A percentile compares a stretch with the other conserved stretches of the same genome.
phyloP scores from a whole-genome alignment of 2,888 invertebrate species.

The Deilephila elpenor region DNA sequence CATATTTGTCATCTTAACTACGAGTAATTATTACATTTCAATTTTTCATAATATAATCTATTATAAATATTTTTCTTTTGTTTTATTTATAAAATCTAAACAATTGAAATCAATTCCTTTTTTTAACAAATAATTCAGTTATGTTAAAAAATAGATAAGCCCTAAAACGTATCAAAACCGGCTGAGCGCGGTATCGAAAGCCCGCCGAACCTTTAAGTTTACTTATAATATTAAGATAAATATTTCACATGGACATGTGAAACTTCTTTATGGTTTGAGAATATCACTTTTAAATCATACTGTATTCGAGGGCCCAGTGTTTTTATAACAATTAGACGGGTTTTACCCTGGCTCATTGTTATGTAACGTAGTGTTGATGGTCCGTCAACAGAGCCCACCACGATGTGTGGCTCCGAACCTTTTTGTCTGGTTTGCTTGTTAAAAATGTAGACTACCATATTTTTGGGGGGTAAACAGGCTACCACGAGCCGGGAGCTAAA shows the following conservation, averaged over 20 bases:
- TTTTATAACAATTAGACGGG: conserved; percentile 83
- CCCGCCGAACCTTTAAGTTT: conserved; percentile 72
- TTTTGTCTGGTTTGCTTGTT: conserved; percentile 68
- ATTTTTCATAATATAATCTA: too few species aligned
- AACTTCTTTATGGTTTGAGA: conserved; percentile 83
- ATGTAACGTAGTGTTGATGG: conserved; percentile 67
- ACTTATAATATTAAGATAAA: conserved; percentile 85
- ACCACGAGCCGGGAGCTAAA: conserved; percentile 63
- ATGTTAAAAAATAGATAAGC: not conserved
- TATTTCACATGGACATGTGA: conserved; percentile 83
- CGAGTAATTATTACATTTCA: too few species aligned
- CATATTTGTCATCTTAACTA: too few species aligned
- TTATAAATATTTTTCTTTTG: too few species aligned
- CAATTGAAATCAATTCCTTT: too few species aligned
- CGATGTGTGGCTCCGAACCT: conserved; percentile 58
- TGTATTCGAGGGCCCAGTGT: conserved; percentile 71
- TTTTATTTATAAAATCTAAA: too few species aligned
- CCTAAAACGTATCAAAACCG: conserved; percentile 55
- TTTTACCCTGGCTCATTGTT: conserved; percentile 78
- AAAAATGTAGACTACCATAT: conserved; percentile 81
- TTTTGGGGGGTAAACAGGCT: conserved; percentile 65
- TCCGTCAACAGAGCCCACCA: conserved; percentile 62
- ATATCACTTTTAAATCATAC: conserved; percentile 83
- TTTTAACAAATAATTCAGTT: too few species aligned
- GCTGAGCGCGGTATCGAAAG: conserved; percentile 43